Evolutionary conservation across 2,113 vertebrate species (phyloP), one percentile per base, ranked within the genome.

Genomic region (Rhabdomys dilectus): DNA sequence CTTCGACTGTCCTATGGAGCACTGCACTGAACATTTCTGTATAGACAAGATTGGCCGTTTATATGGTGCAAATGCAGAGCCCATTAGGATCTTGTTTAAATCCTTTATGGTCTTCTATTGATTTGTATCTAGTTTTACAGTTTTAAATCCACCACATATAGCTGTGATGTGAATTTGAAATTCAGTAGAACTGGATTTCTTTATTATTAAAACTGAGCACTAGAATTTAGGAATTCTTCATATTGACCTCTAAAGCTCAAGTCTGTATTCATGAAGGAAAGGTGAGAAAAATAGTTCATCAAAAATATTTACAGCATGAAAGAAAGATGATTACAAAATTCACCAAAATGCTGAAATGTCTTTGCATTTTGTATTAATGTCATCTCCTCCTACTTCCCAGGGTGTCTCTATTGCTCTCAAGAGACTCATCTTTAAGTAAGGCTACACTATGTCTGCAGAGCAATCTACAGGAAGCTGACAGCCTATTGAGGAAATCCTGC

Each of bases 331-430:
- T 93, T 85, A 96, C 12, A 17, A 91, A 97, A 91, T 93, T 82
- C 29, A 92, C 64, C 8, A 94, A 97, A 90, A 94, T 87, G 89
- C 95, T 95, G 95, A 88, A 95, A 96, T 97, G 88, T 90, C 56
- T 98, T 97, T 98, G 94, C 48, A 87, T 95, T 97, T 97, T 95
- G 17, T 89, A 97, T 98, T 97, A 97, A 97, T 97, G 82, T 80
- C 73, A 81, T 93, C 82, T 96, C 78, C 51, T 95, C 53, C 84
- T 58, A 70, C 91, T 96, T 98, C 90, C 86, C 90, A 84, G 60
- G 93, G 58, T 58, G 42, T 95, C 70, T 96, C 51, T 95, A 17
- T 70, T 97, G 75, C 64, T 98, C 97, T 96, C 98, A 62, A 60
- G 96, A 97, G 91, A 92, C 89, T 72, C 62, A 92, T 97, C 89